phyloP scores from a whole-genome alignment of 37 sponge, comb jelly and placozoan genomes.

The Eunapius fragilis region DNA sequence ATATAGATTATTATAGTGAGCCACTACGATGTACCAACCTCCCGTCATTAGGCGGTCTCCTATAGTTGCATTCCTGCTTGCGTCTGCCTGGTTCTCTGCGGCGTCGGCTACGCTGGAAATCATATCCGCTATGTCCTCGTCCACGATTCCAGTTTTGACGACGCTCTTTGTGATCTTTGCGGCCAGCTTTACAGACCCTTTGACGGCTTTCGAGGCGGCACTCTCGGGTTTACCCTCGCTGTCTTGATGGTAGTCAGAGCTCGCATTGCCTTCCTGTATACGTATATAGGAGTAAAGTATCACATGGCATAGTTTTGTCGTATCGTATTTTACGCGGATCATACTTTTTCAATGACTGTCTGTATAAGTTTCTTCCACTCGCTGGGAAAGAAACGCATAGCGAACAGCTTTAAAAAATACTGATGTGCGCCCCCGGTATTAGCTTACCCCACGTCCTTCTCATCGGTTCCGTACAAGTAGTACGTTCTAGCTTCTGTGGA shows the following conservation, averaged over 20 bases:
- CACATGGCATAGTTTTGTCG: no score
- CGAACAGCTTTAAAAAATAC: no score
- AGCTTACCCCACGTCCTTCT: conserved; percentile 5
- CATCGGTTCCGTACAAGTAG: conserved; percentile 57
- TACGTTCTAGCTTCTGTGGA: conserved; percentile 57
- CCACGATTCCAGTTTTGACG: conserved; percentile 27
- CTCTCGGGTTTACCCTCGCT: conserved; percentile 68
- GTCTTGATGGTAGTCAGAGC: conserved; percentile 30
- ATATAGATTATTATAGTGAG: background rate
- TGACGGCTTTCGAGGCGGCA: conserved; percentile 38
- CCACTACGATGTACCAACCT: no score
- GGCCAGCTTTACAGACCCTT: conserved; percentile 30
- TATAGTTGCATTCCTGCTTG: conserved; percentile 44
- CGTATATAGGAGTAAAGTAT: background rate
- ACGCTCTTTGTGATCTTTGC: conserved; percentile 16
- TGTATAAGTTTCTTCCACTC: conserved; percentile 55
- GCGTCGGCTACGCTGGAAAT: conserved; percentile 38
- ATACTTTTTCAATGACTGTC: conserved; percentile 42
- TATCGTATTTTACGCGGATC: background rate
- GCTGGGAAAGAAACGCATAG: conserved; percentile 5
- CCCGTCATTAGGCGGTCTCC: conserved; percentile 68
- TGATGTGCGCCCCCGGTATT: no score
- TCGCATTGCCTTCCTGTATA: conserved; percentile 54
- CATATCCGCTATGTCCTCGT: conserved; percentile 18
- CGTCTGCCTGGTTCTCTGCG: conserved; percentile 65